These are phyloP conservation scores for Austrofundulus limnaeus DNA, from an alignment of 2,113 vertebrate species.

Conservation along the genomic window DNA sequence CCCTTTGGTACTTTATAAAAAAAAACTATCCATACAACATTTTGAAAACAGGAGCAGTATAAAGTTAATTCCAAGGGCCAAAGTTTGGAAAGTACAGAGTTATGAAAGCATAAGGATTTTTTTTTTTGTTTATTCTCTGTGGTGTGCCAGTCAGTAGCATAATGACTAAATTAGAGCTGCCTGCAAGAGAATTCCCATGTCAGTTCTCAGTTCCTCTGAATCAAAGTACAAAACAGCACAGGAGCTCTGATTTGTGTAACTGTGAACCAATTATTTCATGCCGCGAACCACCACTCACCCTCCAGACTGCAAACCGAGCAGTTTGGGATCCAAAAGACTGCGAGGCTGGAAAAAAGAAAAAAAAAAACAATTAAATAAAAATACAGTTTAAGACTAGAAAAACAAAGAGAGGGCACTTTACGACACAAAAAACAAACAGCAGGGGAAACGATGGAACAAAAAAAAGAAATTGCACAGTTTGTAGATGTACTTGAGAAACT, in stretches of 20 bases:
- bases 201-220: constrained; percentile 9
- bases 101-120: not conserved
- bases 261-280: constrained; percentile 37
- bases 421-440: constrained; percentile 15
- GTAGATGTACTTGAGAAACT: constrained; percentile 14
- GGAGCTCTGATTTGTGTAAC: constrained; percentile 27
- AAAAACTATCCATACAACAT: too few species aligned
- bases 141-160: not conserved
- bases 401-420: constrained; percentile 2
- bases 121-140: not conserved
- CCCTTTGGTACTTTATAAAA: too few species aligned
- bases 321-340: constrained; percentile 74
- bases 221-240: constrained; percentile 24
- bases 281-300: constrained; percentile 68
- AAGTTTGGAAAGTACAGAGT: constrained; percentile 6
- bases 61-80: not conserved
- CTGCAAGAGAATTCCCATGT: constrained; percentile 5
- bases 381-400: constrained; percentile 41
- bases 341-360: constrained; percentile 56
- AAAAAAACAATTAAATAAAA: too few species aligned
- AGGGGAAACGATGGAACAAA: constrained; percentile 13
- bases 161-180: constrained; percentile 1
- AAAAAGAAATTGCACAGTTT: constrained; percentile 6
- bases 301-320: constrained; percentile 73
- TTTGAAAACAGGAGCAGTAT: not conserved